These are phyloP conservation scores for Brienomyrus longianalis DNA, from an alignment of 2,113 vertebrate species.

Conservation along the genomic window DNA sequence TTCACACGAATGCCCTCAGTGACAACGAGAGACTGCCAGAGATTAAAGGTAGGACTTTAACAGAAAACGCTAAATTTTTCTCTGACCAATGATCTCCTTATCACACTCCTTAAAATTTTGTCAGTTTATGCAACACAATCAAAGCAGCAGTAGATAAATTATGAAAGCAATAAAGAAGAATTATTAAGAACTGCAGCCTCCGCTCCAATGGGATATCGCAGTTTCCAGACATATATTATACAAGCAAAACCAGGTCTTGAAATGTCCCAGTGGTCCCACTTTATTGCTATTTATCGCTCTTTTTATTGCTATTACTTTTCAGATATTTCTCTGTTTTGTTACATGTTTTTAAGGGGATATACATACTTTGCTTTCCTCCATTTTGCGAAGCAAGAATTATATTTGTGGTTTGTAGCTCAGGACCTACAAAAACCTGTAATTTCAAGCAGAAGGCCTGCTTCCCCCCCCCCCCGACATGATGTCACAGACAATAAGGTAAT, in stretches of 20 bases:
- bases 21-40: neutral
- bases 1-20: neutral
- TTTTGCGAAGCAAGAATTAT: neutral
- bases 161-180: neutral
- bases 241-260: neutral
- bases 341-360: neutral
- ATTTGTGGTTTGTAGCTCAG: neutral
- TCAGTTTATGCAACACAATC: neutral
- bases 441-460: neutral
- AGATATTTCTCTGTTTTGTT: slow-evolving; percentile 6
- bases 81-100: neutral
- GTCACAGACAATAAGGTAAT: neutral
- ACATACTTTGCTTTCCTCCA: neutral
- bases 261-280: neutral
- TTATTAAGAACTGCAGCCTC: neutral
- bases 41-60: neutral
- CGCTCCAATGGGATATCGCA: neutral
- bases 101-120: neutral
- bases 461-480: neutral
- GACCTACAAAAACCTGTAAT: neutral
- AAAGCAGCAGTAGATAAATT: neutral
- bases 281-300: neutral
- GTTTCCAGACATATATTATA: neutral
- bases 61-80: neutral
- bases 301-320: slow-evolving; percentile 3